Conservation (phyloP, 2,888 invertebrate genomes). For the Phania funesta region DNA sequence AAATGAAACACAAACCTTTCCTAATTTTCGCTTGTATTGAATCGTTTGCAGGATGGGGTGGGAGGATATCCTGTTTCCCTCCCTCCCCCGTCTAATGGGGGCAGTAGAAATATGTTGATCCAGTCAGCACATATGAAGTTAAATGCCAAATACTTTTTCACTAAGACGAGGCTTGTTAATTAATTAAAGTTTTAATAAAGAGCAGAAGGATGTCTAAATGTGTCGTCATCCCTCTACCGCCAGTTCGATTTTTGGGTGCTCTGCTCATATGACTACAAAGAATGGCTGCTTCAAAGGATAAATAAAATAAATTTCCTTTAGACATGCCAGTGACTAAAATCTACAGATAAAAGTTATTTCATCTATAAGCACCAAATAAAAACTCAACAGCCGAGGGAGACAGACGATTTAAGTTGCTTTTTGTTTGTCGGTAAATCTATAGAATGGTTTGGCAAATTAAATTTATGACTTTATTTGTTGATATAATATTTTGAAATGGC, state of each 20-base stretch:
- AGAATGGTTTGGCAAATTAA: conserved; percentile 65
- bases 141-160: background rate
- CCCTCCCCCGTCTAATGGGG: background rate
- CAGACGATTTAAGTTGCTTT: conserved; percentile 43
- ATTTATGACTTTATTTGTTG: conserved; percentile 68
- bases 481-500: conserved; percentile 65
- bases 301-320: conserved; percentile 62
- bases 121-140: conserved; percentile 5
- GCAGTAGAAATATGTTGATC: background rate
- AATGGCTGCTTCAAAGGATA: conserved; percentile 25
- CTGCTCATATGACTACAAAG: background rate
- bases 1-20: too few relatives aligned
- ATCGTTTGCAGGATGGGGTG: too few relatives aligned
- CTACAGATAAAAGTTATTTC: conserved; percentile 65
- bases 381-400: conserved; percentile 27
- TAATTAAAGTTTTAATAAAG: conserved; percentile 42
- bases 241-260: background rate
- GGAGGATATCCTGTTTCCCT: too few relatives aligned
- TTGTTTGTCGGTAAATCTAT: conserved; percentile 42
- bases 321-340: conserved; percentile 65
- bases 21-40: too few relatives aligned
- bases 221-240: background rate
- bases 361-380: conserved; percentile 48
- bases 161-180: conserved; percentile 27
- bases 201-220: conserved; percentile 1